Evolutionary conservation across 2,113 vertebrate species (phyloP), one percentile per base, ranked within the genome.

Genomic region (Phrynosoma blainvillii): DNA sequence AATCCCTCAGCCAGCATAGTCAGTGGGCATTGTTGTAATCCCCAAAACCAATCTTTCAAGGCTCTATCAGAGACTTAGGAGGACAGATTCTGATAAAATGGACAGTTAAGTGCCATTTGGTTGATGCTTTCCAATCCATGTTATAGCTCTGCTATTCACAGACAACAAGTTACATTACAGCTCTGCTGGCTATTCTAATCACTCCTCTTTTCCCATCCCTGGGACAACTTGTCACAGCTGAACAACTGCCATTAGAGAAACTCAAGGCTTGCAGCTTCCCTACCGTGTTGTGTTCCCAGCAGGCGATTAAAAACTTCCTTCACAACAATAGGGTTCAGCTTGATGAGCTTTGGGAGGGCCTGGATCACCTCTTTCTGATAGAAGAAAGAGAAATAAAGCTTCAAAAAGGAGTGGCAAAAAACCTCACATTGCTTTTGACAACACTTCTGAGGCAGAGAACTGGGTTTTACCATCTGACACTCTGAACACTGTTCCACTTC

Each of bases 301-400:
- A 99, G 97, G 5, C 98, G 97, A 94, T 99, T 99, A 96, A 99
- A 99, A 5, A 99, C 98, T 90, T 99, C 98, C 93, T 99, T 99
- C 90, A 99, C 98, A n/a, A 99, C 98, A 0, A 99, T 98, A 6
- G 98, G 98, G 95, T 99, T 99, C 82, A 99, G 98, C 62, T 99
- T 99, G 96, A 99, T 99, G 81, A 99, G 97, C 70, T 99, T 99
- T 3, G 98, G 98, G 10, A 99, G 94, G 2, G 98, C 98, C 95
- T 98, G 98, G 89, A 98, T 98, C 89, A 99, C 98, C 92, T 99
- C 98, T 79, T 97, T 98, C 98, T 99, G 90, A 20, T 74, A 65
- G 32, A 27, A 18, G 13, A 82, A 2, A 18, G 1, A 1, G 21
- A 1, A 12, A 11, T 25, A 30, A 54, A 62, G n/a, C 40, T 40